Evolutionary conservation across 2,888 invertebrate genomes (phyloP).

Genomic region (Nephrotoma guestfalica): DNA sequence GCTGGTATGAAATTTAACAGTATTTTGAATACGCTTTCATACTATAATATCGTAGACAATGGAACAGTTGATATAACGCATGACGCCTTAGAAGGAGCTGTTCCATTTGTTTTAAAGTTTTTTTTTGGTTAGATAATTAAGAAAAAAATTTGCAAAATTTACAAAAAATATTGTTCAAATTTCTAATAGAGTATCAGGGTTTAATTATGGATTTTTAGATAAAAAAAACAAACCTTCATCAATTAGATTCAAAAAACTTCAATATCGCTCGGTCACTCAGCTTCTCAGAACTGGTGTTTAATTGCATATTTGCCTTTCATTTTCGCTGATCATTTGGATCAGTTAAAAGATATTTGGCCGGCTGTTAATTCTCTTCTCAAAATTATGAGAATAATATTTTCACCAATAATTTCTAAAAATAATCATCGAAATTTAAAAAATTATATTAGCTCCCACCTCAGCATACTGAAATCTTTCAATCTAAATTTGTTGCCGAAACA

Average conservation of each 20-base stretch:
- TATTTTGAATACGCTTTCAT: neutral
- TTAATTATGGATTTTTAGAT: neutral
- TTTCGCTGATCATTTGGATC: neutral
- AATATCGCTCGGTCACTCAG: neutral
- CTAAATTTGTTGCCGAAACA: neutral
- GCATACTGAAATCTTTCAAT: neutral
- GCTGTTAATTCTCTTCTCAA: neutral
- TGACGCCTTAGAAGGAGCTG: constrained; percentile 5
- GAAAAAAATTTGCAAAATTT: neutral
- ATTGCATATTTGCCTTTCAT: neutral
- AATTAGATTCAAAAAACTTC: neutral
- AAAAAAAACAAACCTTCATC: neutral
- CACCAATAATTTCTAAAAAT: neutral
- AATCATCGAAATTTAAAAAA: neutral
- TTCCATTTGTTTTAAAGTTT: neutral
- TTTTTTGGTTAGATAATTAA: neutral
- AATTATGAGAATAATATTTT: constrained; percentile 1
- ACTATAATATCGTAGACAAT: constrained; percentile 1
- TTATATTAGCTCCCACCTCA: neutral
- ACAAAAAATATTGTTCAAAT: constrained; percentile 1
- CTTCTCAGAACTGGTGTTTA: neutral
- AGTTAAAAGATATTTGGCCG: neutral
- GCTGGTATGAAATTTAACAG: neutral
- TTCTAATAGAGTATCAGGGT: neutral
- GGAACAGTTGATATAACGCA: constrained; percentile 4